Evolutionary conservation across 2,888 invertebrate genomes (phyloP).

Genomic region (Nemotelus nigrinus): DNA sequence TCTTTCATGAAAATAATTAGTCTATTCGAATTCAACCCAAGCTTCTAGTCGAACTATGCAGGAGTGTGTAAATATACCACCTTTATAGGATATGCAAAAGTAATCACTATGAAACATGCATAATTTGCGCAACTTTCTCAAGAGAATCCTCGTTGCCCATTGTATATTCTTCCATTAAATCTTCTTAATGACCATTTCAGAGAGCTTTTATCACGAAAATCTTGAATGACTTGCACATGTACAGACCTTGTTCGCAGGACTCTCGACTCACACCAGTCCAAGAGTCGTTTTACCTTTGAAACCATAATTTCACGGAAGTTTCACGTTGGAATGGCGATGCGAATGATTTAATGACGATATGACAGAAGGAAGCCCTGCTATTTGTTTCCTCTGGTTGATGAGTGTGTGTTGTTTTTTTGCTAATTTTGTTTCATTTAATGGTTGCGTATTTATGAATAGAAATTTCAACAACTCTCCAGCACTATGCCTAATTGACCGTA

Average conservation of each 20-base stretch:
- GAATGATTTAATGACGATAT: background rate
- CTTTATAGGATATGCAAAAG: background rate
- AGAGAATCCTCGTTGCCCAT: background rate
- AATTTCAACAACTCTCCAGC: background rate
- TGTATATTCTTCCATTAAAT: background rate
- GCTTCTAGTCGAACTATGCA: too few species aligned
- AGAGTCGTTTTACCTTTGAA: too few species aligned
- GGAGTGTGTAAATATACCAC: background rate
- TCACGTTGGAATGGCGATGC: background rate
- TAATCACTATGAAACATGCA: background rate
- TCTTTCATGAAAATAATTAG: too few species aligned
- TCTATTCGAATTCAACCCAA: too few species aligned
- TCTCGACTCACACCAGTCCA: too few species aligned
- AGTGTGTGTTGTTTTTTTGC: background rate
- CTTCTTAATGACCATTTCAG: background rate
- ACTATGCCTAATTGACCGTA: background rate
- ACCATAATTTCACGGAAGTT: background rate
- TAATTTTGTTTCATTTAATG: background rate
- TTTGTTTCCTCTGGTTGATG: background rate
- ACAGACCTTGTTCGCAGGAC: too few species aligned
- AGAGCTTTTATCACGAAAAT: background rate
- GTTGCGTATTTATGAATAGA: background rate
- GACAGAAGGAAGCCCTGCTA: background rate
- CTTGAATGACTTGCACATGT: too few species aligned
- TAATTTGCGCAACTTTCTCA: background rate